phyloP scores from a whole-genome alignment of 2,113 vertebrate species.

The Gallinago undulata region DNA sequence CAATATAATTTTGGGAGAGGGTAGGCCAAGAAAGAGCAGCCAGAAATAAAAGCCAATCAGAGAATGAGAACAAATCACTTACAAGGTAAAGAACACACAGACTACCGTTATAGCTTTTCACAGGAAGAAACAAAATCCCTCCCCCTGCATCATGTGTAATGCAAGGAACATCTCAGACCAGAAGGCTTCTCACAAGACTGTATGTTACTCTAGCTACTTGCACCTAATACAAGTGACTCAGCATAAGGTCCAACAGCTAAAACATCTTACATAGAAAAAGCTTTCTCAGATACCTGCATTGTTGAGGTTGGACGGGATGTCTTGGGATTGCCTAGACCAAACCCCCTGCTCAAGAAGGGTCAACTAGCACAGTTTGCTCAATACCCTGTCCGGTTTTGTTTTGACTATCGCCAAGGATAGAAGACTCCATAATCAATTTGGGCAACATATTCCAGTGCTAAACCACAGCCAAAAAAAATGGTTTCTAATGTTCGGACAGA shows the following conservation, averaged over 20 bases:
- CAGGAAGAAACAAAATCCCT: background rate
- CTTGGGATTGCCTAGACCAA: background rate
- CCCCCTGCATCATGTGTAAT: background rate
- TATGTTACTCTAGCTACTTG: background rate
- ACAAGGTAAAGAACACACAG: background rate
- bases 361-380: background rate
- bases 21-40: background rate
- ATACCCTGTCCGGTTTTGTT: background rate
- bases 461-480: background rate
- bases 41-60: background rate
- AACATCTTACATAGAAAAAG: background rate
- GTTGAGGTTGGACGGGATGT: background rate
- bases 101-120: background rate
- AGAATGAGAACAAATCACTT: background rate
- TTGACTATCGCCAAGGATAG: background rate
- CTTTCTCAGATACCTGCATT: background rate
- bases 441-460: background rate
- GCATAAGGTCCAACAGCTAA: background rate
- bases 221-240: background rate
- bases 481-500: background rate
- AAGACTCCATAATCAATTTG: background rate
- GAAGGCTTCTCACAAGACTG: background rate
- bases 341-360: background rate
- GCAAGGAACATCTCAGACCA: background rate
- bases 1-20: background rate